Conservation (phyloP, 1,140 invertebrate species). For the Scaptomyza pallida region DNA sequence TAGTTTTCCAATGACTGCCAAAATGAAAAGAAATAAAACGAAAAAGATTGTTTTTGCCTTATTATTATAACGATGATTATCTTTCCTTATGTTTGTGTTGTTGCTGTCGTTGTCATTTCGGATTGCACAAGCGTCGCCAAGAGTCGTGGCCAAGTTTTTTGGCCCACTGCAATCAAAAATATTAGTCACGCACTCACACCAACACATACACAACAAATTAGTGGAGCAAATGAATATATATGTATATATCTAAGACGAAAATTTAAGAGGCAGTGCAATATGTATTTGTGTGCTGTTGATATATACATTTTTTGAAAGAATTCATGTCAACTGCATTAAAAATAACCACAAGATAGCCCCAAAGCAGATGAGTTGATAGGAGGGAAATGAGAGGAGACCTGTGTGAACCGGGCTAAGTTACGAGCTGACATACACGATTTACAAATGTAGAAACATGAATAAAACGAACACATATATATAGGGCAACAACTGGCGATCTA, state of each 20-base stretch:
- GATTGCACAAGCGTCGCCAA: conserved; percentile 60
- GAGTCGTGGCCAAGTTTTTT: conserved; percentile 68
- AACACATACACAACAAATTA: conserved; percentile 53
- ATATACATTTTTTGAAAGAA: conserved; percentile 82
- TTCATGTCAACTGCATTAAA: conserved; percentile 76
- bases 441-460: conserved; percentile 43
- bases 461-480: neutral
- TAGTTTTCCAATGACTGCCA: conserved; percentile 20
- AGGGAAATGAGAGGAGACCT: conserved; percentile 46
- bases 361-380: conserved; percentile 24
- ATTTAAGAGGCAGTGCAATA: conserved; percentile 19
- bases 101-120: conserved; percentile 35
- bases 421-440: conserved; percentile 42
- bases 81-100: conserved; percentile 6
- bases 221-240: conserved; percentile 69
- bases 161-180: conserved; percentile 67
- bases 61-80: conserved; percentile 66
- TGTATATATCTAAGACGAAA: conserved; percentile 30
- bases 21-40: conserved; percentile 25
- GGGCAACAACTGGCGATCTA: conserved; percentile 43
- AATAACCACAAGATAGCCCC: conserved; percentile 67
- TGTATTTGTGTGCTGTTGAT: conserved; percentile 46
- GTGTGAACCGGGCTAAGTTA: conserved; percentile 49
- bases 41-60: conserved; percentile 50
- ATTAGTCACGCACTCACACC: conserved; percentile 77